Conservation (phyloP, 2,888 invertebrate species). For the Fragum whitleyi region DNA sequence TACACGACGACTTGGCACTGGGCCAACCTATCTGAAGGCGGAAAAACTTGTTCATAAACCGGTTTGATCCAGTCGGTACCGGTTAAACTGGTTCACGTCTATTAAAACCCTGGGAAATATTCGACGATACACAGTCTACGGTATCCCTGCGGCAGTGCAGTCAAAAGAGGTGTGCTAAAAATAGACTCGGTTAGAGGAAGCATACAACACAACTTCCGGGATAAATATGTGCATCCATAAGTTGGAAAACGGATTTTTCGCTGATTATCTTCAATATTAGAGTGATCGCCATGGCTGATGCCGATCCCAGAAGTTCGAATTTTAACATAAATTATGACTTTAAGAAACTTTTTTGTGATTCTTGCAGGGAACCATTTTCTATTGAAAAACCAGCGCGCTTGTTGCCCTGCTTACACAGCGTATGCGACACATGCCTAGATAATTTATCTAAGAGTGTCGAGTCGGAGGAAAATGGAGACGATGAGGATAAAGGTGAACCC, state of each 20-base stretch:
- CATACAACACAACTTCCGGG: conserved; percentile 6
- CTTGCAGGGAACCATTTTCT: conserved; percentile 12
- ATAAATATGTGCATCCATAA: conserved; percentile 10
- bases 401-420: conserved; percentile 94
- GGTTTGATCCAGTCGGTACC: conserved; percentile 6
- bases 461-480: conserved; percentile 35
- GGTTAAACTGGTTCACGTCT: conserved; percentile 10
- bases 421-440: conserved; percentile 88
- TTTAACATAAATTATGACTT: conserved; percentile 17
- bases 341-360: conserved; percentile 14
- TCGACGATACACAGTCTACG: not conserved
- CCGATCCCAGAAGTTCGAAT: conserved; percentile 15
- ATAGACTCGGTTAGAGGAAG: not conserved
- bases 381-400: conserved; percentile 89
- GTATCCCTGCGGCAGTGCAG: not conserved
- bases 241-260: not conserved
- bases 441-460: conserved; percentile 39
- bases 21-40: conserved; percentile 11
- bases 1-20: not conserved
- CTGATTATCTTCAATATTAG: not conserved
- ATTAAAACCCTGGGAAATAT: not conserved
- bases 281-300: not conserved
- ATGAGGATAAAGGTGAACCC: conserved; percentile 35
- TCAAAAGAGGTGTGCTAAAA: not conserved
- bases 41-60: conserved; percentile 1